A percentile compares a stretch with the other conserved stretches of the same genome.
Evolutionary conservation across 2,113 vertebrate species (phyloP).

Genomic region (Syngnathoides biaculeatus): DNA sequence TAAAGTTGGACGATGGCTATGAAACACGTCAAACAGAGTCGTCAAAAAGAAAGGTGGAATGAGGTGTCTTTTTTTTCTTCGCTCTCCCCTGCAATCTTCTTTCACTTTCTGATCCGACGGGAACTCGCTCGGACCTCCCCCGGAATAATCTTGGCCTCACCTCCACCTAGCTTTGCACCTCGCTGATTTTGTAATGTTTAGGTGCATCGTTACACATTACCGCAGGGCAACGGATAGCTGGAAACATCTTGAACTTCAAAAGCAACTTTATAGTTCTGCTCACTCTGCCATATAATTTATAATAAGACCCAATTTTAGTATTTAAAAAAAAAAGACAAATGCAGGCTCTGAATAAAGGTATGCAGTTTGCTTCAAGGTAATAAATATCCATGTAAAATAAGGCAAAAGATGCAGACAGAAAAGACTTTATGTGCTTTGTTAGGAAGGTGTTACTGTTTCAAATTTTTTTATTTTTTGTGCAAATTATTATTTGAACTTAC

Average conservation of each 20-base stretch:
- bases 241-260: conserved; percentile 1
- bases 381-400: neutral
- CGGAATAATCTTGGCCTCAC: conserved; percentile 64
- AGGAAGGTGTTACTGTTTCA: neutral
- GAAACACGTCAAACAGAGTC: neutral
- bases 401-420: neutral
- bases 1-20: neutral
- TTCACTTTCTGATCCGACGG: conserved; percentile 61
- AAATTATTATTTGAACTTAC: too few relatives aligned
- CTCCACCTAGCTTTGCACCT: conserved; percentile 30
- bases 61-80: neutral
- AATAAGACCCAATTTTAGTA: neutral
- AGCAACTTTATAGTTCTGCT: neutral
- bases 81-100: neutral
- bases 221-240: neutral
- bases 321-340: neutral
- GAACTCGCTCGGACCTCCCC: conserved; percentile 58
- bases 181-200: conserved; percentile 38
- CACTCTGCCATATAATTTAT: neutral
- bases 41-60: neutral
- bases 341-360: neutral
- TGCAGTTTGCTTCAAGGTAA: neutral
- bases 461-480: neutral
- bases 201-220: conserved; percentile 9
- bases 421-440: neutral